Conservation (phyloP, 2,113 vertebrate genomes). For the Stictonetta naevosa region DNA sequence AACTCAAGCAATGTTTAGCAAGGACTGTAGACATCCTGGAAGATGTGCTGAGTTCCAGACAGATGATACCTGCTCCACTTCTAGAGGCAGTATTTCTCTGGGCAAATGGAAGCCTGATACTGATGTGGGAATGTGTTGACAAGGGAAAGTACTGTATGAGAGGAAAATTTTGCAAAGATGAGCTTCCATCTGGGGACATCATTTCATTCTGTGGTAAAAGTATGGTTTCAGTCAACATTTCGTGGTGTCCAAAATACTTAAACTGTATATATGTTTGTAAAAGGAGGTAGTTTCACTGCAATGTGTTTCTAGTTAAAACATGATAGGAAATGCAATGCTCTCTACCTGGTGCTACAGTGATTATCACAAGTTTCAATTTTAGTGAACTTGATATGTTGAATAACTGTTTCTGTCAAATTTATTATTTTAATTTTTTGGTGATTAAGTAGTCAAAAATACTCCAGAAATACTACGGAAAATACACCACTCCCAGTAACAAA, state of each 20-base stretch:
- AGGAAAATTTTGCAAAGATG: neutral
- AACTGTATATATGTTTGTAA: neutral
- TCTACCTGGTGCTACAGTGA: neutral
- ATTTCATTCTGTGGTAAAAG: neutral
- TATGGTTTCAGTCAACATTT: neutral
- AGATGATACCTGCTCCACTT: neutral
- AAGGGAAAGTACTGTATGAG: neutral
- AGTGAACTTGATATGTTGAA: accelerated
- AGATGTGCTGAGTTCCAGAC: neutral
- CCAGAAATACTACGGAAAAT: too few species aligned
- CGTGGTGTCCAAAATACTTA: neutral
- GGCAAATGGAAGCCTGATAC: neutral
- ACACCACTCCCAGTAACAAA: neutral
- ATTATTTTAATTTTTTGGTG: neutral
- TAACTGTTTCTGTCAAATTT: accelerated
- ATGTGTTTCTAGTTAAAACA: neutral
- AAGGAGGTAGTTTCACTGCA: neutral
- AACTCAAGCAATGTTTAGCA: neutral
- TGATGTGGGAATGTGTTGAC: neutral
- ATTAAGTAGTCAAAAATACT: neutral
- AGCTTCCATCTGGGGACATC: neutral
- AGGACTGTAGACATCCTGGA: neutral
- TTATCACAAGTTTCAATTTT: neutral
- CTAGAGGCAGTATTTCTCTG: neutral
- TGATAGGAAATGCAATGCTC: neutral